A percentile compares a stretch with the other conserved stretches of the same genome.
Evolutionary conservation across 2,113 vertebrate species (phyloP).

Genomic region (Crotalus viridis): DNA sequence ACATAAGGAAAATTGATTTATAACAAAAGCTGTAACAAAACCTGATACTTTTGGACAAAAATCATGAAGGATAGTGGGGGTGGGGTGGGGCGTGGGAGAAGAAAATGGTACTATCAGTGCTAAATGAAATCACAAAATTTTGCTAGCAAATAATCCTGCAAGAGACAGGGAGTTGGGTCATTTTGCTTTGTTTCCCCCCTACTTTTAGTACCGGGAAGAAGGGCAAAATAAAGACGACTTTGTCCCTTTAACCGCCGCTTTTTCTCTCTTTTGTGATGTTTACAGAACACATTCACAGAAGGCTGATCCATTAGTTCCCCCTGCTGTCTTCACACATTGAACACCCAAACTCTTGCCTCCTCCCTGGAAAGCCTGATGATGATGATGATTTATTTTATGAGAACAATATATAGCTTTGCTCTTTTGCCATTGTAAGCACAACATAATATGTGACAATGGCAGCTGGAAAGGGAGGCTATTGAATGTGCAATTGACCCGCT

Average conservation of each 20-base stretch:
- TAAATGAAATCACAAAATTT: slow-evolving; percentile 56
- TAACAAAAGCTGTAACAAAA: slow-evolving; percentile 66
- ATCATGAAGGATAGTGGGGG: slow-evolving; percentile 51
- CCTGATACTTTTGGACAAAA: slow-evolving; percentile 72
- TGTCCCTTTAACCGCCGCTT: background rate
- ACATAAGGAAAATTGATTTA: slow-evolving; percentile 57
- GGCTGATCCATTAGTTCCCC: background rate
- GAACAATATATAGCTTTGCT: rapidly evolving
- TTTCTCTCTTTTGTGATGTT: rapidly evolving
- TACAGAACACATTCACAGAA: background rate
- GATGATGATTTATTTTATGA: background rate
- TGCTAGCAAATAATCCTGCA: slow-evolving; percentile 53
- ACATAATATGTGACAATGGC: rapidly evolving
- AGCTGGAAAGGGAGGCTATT: background rate
- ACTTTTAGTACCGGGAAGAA: slow-evolving; percentile 7
- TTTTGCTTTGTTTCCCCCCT: background rate
- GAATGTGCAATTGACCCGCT: slow-evolving; percentile 16
- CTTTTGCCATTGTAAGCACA: background rate
- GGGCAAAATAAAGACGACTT: background rate
- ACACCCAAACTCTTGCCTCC: background rate
- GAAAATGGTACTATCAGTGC: slow-evolving; percentile 47
- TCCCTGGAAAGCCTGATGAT: background rate
- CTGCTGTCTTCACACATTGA: background rate
- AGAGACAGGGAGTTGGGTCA: background rate
- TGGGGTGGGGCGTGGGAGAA: slow-evolving; percentile 19